Percentiles rank a stretch among this genome's conserved stretches.
phyloP scores from a whole-genome alignment of 1,140 invertebrate genomes.

The Platyura marginata region DNA sequence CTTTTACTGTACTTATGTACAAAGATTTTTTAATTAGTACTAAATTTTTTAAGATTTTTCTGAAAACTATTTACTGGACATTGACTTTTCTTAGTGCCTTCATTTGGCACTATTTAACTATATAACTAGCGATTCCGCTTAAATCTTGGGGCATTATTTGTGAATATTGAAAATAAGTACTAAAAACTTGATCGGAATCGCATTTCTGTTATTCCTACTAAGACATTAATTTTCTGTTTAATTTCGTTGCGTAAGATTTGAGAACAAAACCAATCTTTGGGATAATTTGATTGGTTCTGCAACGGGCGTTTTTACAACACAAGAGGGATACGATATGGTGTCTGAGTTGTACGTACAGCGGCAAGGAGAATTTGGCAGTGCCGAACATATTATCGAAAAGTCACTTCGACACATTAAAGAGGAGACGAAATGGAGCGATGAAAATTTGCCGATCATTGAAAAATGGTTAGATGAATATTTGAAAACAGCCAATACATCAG shows the following conservation, averaged over 20 bases:
- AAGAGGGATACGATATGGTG: conserved; percentile 46
- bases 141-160: too few relatives aligned
- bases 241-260: conserved; percentile 30
- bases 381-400: conserved; percentile 43
- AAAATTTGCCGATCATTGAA: conserved; percentile 47
- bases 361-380: conserved; percentile 40
- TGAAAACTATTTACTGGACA: too few relatives aligned
- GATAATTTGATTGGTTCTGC: conserved; percentile 47
- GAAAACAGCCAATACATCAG: conserved; percentile 9
- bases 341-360: conserved; percentile 34
- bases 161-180: too few relatives aligned
- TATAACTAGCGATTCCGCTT: too few relatives aligned
- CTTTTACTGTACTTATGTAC: too few relatives aligned
- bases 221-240: background rate
- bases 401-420: conserved; percentile 44
- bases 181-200: too few relatives aligned
- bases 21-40: too few relatives aligned
- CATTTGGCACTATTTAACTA: too few relatives aligned
- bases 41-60: too few relatives aligned
- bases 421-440: conserved; percentile 46
- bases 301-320: conserved; percentile 47
- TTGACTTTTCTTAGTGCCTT: too few relatives aligned
- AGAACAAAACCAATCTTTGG: conserved; percentile 47
- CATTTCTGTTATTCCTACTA: too few relatives aligned
- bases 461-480: conserved; percentile 40